phyloP scores from a whole-genome alignment of 2,888 invertebrate species.

The Hirtodrosophila histrioides region DNA sequence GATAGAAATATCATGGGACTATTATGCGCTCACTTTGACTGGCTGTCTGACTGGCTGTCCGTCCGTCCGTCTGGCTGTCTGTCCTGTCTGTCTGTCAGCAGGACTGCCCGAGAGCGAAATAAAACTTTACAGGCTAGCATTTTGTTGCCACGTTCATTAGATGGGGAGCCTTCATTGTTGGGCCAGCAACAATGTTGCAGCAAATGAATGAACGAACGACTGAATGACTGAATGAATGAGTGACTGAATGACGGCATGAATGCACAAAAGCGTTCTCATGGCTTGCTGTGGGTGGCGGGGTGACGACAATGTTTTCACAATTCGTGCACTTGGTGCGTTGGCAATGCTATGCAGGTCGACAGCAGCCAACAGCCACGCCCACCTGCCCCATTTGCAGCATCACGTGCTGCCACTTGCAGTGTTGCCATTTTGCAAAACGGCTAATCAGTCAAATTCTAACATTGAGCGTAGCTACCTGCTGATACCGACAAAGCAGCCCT shows the following conservation, averaged over 20 bases:
- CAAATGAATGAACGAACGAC: constrained; percentile 67
- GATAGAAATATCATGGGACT: constrained; percentile 64
- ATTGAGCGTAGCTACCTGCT: background rate
- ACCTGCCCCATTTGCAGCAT: constrained; percentile 12
- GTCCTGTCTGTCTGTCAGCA: background rate
- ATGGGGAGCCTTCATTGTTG: constrained; percentile 53
- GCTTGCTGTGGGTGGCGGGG: background rate
- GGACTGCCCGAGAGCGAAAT: constrained; percentile 33
- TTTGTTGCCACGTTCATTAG: constrained; percentile 71
- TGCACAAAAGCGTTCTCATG: constrained; percentile 58
- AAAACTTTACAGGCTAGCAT: constrained; percentile 42
- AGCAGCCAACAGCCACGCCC: constrained; percentile 21
- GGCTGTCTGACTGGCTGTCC: background rate
- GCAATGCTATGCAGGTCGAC: constrained; percentile 29
- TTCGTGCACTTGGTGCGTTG: constrained; percentile 54
- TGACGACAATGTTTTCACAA: constrained; percentile 71
- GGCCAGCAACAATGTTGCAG: constrained; percentile 68
- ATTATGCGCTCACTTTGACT: constrained; percentile 14
- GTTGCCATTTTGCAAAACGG: constrained; percentile 62
- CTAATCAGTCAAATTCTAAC: constrained; percentile 75
- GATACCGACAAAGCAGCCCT: constrained; percentile 5
- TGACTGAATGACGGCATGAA: constrained; percentile 53
- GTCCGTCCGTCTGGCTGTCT: background rate
- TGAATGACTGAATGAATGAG: constrained; percentile 40
- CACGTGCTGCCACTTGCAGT: constrained; percentile 73